A percentile compares a stretch with the other conserved stretches of the same genome.
Evolutionary conservation across 2,888 invertebrate species (phyloP).

Genomic region (Perdita meconis): DNA sequence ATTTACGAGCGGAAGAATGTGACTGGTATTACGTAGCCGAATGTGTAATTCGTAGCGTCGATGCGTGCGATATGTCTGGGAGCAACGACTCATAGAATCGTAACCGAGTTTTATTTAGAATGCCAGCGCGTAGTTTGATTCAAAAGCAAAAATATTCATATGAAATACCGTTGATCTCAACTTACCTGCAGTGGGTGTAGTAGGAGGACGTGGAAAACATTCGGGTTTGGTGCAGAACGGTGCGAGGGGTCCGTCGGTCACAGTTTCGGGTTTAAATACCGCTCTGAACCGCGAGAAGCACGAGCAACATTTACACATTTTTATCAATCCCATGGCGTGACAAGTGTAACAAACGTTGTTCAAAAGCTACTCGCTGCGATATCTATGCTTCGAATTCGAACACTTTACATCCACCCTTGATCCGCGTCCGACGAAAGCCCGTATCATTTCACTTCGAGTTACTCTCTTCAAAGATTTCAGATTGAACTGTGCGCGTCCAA

Average conservation of each 20-base stretch:
- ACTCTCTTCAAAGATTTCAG: not conserved
- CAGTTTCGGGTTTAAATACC: constrained; percentile 74
- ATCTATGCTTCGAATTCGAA: too few relatives aligned
- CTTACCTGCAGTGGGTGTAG: constrained; percentile 70
- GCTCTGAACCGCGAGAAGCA: constrained; percentile 72
- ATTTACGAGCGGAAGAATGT: constrained; percentile 11
- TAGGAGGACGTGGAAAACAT: constrained; percentile 79
- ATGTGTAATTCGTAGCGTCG: not conserved
- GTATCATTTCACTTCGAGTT: not conserved
- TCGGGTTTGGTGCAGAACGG: constrained; percentile 76
- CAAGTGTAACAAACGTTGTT: not conserved
- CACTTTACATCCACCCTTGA: not conserved
- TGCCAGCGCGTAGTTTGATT: too few relatives aligned
- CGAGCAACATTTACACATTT: constrained; percentile 81
- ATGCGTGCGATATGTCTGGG: not conserved
- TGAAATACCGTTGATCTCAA: not conserved
- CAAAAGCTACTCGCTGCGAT: not conserved
- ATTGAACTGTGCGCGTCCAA: not conserved
- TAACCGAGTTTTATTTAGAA: not conserved
- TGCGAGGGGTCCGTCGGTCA: constrained; percentile 64
- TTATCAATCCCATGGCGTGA: not conserved
- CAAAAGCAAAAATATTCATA: too few relatives aligned
- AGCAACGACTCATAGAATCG: not conserved
- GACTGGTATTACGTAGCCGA: not conserved
- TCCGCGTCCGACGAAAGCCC: not conserved